phyloP scores from a whole-genome alignment of 2,113 vertebrate genomes.

The Chamaea fasciata region DNA sequence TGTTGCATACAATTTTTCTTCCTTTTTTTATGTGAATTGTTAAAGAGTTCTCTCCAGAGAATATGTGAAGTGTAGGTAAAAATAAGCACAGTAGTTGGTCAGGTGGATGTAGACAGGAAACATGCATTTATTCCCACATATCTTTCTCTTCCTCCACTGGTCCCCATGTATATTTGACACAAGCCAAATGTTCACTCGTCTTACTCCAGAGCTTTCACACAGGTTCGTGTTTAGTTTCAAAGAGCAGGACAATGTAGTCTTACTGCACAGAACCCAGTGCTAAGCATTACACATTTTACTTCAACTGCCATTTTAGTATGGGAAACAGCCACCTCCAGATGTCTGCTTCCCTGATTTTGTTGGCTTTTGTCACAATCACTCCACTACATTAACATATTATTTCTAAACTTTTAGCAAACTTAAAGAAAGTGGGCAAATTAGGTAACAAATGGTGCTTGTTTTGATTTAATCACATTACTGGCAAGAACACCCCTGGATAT shows the following conservation, averaged over 20 bases:
- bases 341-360: not conserved
- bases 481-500: not conserved
- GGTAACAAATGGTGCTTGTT: not conserved
- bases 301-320: not conserved
- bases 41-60: not conserved
- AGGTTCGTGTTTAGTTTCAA: not conserved
- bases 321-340: not conserved
- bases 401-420: not conserved
- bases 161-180: not conserved
- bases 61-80: not conserved
- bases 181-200: fast-evolving
- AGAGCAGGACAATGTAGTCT: not conserved
- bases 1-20: not conserved
- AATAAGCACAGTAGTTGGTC: not conserved
- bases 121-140: not conserved
- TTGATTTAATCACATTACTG: not conserved
- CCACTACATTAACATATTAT: not conserved
- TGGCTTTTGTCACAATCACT: not conserved
- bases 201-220: not conserved
- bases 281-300: not conserved
- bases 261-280: not conserved
- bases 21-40: not conserved
- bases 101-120: not conserved
- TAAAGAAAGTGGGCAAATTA: not conserved
- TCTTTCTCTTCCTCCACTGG: not conserved